Evolutionary conservation across 2,888 invertebrate species (phyloP), one percentile per base, ranked within the genome.

Genomic region (Leptinotarsa rubiginosa): DNA sequence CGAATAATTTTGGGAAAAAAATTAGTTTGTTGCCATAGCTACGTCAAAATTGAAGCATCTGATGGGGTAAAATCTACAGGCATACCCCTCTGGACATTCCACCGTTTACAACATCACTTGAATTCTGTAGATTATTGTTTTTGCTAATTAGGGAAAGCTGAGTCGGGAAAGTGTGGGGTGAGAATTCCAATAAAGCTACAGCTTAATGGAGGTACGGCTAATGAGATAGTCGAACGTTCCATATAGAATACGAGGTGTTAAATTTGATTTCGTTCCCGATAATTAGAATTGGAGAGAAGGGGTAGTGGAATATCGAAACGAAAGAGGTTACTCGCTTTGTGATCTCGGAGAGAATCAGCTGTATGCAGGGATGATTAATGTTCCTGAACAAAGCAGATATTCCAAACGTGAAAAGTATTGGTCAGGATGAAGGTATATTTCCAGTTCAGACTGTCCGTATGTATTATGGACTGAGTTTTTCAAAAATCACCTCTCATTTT

Each of bases 131-230:
- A 62, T 62, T 62, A 62, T 62, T 62, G 62, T 62, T 62, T 62
- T 62, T 62, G 62, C 62, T 62, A 62, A 62, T 62, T 62, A 41
- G 62, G 62, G n/a, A 62, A 62, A 62, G 62, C 62, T 62, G 62
- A 41, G n/a, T 12, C 41, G n/a, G 22, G 62, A 62, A 62, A 62
- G 62, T 62, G n/a, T 62, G 31, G 62, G n/a, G 62, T n/a, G 62
- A 41, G 62, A 62, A 62, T 62, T 62, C 62, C 62, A 62, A 62
- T 62, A 62, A 62, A 41, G 62, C 41, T 62, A 62, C 62, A 41
- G 62, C n/a, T 62, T 41, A 62, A 41, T 62, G 62, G 62, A 62
- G 62, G 62, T 62, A 41, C 62, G 25, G 62, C 41, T 62, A 62
- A 62, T 62, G 62, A 62, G 62, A 62, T 31, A 31, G 41, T 62